These are phyloP conservation scores for Pipistrellus pipistrellus DNA, from an alignment of 2,797 vertebrate species.

Conservation along the genomic window DNA sequence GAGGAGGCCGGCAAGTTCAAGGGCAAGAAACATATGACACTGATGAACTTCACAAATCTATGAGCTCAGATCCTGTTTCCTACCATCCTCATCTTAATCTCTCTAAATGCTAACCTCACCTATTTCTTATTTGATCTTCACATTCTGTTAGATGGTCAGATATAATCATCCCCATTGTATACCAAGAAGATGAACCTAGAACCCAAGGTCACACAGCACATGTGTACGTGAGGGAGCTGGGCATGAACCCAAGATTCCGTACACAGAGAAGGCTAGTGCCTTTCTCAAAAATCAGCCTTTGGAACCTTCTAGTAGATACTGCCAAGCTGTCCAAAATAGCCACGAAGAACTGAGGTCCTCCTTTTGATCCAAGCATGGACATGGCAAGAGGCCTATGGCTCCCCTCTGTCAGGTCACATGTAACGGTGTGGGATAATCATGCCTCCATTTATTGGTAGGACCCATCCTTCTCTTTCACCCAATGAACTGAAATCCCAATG, in stretches of 20 bases:
- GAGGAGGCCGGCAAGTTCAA: fast-evolving
- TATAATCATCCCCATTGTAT: neutral
- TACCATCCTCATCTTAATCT: neutral
- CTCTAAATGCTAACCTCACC: neutral
- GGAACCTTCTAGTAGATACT: neutral
- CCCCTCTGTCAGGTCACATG: neutral
- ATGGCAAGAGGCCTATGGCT: neutral
- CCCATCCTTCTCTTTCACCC: neutral
- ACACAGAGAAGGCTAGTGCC: fast-evolving
- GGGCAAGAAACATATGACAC: fast-evolving
- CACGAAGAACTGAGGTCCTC: neutral
- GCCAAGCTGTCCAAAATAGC: neutral
- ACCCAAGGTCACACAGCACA: neutral
- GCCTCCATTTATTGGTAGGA: too few species aligned
- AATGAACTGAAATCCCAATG: neutral
- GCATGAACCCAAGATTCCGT: neutral
- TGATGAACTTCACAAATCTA: too few species aligned
- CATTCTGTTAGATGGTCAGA: neutral
- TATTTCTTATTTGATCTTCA: neutral
- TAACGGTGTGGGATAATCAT: fast-evolving
- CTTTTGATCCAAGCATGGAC: neutral
- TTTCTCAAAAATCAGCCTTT: neutral
- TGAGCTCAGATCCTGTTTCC: neutral
- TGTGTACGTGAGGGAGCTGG: fast-evolving
- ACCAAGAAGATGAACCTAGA: neutral